These are phyloP conservation scores for Cremastobaeus sp. DNA, from an alignment of 2,888 invertebrate genomes.

Conservation along the genomic window DNA sequence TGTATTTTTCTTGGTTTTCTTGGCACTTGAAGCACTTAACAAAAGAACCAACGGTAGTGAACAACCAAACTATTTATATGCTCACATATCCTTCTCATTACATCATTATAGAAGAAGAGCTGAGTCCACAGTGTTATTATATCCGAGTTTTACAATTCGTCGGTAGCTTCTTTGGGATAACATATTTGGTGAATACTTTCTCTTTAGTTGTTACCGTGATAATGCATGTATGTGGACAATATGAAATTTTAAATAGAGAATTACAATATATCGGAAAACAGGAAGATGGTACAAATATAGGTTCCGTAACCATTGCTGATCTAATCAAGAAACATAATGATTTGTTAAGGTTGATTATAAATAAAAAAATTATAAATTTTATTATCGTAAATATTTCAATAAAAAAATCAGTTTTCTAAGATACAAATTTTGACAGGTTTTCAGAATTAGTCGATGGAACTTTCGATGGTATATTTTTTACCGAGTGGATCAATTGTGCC, in stretches of 20 bases:
- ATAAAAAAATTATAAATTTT: not conserved
- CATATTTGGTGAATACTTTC: slow-evolving; percentile 16
- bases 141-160: not conserved
- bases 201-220: slow-evolving; percentile 6
- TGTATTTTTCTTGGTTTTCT: slow-evolving; percentile 9
- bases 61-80: slow-evolving; percentile 13
- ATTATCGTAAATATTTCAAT: not conserved
- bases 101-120: slow-evolving; percentile 5
- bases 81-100: slow-evolving; percentile 13
- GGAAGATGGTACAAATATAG: not conserved
- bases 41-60: not conserved
- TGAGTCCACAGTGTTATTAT: slow-evolving; percentile 15
- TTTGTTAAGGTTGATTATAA: slow-evolving; percentile 13
- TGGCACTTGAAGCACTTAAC: slow-evolving; percentile 22
- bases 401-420: too few species aligned
- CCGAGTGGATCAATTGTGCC: slow-evolving; percentile 38
- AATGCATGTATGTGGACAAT: slow-evolving; percentile 37
- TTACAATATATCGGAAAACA: not conserved
- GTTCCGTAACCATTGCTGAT: not conserved
- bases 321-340: slow-evolving; percentile 17
- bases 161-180: not conserved
- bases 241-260: slow-evolving; percentile 20
- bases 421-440: slow-evolving; percentile 17
- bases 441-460: not conserved
- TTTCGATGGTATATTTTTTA: slow-evolving; percentile 31